Evolutionary conservation across 2,888 invertebrate genomes (phyloP).

Genomic region (Ophion costatus): DNA sequence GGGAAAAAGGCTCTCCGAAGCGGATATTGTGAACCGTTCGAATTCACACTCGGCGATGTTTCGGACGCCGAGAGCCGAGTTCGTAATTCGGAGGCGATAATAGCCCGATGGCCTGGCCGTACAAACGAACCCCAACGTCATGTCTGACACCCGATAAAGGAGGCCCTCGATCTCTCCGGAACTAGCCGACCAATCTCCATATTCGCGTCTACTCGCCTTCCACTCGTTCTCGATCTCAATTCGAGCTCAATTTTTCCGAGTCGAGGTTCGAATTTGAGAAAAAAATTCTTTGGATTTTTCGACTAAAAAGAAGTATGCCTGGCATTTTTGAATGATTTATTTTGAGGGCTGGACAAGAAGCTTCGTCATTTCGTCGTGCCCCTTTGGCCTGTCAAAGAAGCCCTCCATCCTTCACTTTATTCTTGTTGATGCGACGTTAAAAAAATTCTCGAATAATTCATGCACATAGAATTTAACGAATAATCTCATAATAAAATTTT

Average conservation of each 20-base stretch:
- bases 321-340: too few relatives aligned
- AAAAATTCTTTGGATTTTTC: too few relatives aligned
- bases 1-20: slow-evolving; percentile 12
- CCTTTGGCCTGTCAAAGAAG: too few relatives aligned
- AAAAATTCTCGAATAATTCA: too few relatives aligned
- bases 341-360: too few relatives aligned
- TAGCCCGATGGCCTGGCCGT: slow-evolving; percentile 22
- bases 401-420: too few relatives aligned
- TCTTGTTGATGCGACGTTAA: too few relatives aligned
- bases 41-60: slow-evolving; percentile 39
- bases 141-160: slow-evolving; percentile 48
- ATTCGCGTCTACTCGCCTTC: not conserved
- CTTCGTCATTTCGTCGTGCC: too few relatives aligned
- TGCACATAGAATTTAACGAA: too few relatives aligned
- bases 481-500: too few relatives aligned
- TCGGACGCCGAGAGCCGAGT: slow-evolving; percentile 25
- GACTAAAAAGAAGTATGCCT: too few relatives aligned
- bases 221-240: not conserved
- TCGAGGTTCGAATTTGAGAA: not conserved
- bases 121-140: not conserved
- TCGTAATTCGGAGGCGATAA: slow-evolving; percentile 47
- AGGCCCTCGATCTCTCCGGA: slow-evolving; percentile 20
- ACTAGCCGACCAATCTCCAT: not conserved
- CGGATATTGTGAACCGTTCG: slow-evolving; percentile 49
- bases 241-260: not conserved